Base-by-base conservation (phyloP, 1,140 invertebrate species). In the Odontomachus brunneus region DNA sequence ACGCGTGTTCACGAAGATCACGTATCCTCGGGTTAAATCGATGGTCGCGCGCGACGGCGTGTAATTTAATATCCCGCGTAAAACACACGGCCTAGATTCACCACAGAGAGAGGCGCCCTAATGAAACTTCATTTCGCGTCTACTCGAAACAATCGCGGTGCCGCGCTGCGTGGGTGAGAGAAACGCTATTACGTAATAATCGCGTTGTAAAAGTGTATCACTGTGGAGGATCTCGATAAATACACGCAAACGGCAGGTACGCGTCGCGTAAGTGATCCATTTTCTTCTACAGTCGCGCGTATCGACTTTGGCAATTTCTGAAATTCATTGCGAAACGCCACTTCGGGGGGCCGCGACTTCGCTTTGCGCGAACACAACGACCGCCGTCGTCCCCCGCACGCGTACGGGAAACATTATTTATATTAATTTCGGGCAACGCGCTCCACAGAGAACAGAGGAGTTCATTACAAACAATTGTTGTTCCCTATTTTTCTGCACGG, bases 351-450 rank as follows among this genome's bases (percentile, higher is more conserved):
- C 29, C 38, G 38, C 38, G 38, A 44, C 38, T 44, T 44, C 9
- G 38, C 3, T 11, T n/a, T n/a, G n/a, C n/a, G n/a, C n/a, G n/a
- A n/a, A n/a, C n/a, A n/a, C n/a, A n/a, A n/a, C n/a, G n/a, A n/a
- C n/a, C n/a, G n/a, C n/a, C n/a, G n/a, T n/a, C n/a, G n/a, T n/a
- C n/a, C n/a, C n/a, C n/a, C n/a, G 38, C 38, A 44, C 38, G 38
- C 38, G 38, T 14, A n/a, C 26, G 19, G 17, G 55, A 44, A 51
- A 53, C 24, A 17, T 22, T 29, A 63, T 76, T 63, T 53, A 33
- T 55, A 53, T 15, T 67, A 19, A 78, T 53, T 67, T 55, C 49
- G 12, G 19, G 4, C 19, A 67, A 78, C 66, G n/a, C 11, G 11
- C 5, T 0, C 12, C 38, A n/a, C n/a, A n/a, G n/a, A n/a, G n/a